Percentiles rank a stretch among this genome's conserved stretches.
Conservation (phyloP, 2,113 vertebrate genomes). For the Pavo muticus region DNA sequence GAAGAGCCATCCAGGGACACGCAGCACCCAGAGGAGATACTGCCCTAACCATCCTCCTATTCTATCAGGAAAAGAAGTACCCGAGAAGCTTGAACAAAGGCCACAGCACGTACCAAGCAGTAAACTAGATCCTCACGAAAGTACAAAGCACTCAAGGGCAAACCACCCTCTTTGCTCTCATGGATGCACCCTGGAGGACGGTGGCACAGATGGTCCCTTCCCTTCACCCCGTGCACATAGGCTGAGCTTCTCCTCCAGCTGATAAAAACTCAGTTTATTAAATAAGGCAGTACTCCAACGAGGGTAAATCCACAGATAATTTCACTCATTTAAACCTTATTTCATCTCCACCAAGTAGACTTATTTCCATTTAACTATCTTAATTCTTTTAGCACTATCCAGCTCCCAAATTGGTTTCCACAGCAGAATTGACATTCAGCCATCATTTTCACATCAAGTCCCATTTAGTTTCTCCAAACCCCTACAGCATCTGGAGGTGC, state of each 20-base stretch:
- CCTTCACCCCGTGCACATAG: neutral
- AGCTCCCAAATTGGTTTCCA: slow-evolving; percentile 62
- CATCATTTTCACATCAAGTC: slow-evolving; percentile 52
- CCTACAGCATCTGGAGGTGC: slow-evolving; percentile 14
- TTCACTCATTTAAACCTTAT: slow-evolving; percentile 57
- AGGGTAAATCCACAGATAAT: slow-evolving; percentile 53
- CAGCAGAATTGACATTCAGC: slow-evolving; percentile 64
- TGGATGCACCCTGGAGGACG: neutral
- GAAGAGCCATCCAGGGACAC: neutral
- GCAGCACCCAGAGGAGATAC: accelerated
- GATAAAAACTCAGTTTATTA: slow-evolving; percentile 61
- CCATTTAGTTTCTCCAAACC: slow-evolving; percentile 35
- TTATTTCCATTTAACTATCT: slow-evolving; percentile 64
- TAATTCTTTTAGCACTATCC: slow-evolving; percentile 66
- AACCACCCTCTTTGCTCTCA: neutral
- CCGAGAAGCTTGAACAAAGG: neutral
- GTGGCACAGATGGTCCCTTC: neutral
- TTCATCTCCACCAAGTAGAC: slow-evolving; percentile 66
- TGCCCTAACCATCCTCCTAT: neutral
- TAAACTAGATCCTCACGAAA: neutral
- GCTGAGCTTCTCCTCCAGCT: neutral
- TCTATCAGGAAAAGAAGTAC: neutral
- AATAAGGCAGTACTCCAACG: slow-evolving; percentile 40
- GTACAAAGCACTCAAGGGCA: neutral
- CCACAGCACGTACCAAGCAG: neutral